These are phyloP conservation scores for Halcyon smyrnensis DNA, from an alignment of 2,797 vertebrate species.

Conservation along the genomic window DNA sequence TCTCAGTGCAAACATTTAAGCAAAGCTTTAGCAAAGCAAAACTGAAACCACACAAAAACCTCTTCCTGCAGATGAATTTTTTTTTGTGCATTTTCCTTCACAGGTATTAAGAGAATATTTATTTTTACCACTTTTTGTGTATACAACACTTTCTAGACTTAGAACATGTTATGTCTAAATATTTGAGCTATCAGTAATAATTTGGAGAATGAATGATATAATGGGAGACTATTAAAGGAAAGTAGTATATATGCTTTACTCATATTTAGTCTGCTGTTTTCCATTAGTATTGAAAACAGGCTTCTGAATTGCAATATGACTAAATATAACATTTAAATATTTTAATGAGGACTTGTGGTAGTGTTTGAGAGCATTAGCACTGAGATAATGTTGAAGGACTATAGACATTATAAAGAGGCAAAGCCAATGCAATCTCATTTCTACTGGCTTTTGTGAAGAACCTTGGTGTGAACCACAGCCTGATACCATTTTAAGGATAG, in stretches of 20 bases:
- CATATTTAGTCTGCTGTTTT: neutral
- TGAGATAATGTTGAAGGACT: neutral
- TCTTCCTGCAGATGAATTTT: neutral
- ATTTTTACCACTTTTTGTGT: neutral
- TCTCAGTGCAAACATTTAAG: neutral
- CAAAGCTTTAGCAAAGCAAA: neutral
- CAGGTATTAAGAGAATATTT: neutral
- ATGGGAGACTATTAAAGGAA: neutral
- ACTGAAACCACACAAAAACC: neutral
- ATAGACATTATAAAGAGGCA: neutral
- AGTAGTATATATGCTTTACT: neutral
- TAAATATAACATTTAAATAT: neutral
- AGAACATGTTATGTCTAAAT: neutral
- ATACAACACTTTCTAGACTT: neutral
- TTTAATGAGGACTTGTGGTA: neutral
- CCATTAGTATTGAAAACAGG: neutral
- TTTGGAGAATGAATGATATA: neutral
- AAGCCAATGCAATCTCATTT: neutral
- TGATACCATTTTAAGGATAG: neutral
- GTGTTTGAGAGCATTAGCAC: neutral
- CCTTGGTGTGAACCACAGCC: neutral
- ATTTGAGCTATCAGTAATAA: neutral
- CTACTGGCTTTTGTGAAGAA: neutral
- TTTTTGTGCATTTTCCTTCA: neutral
- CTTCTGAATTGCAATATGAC: neutral